phyloP scores from a whole-genome alignment of 2,888 invertebrate species.

The Cartodere bifasciata region DNA sequence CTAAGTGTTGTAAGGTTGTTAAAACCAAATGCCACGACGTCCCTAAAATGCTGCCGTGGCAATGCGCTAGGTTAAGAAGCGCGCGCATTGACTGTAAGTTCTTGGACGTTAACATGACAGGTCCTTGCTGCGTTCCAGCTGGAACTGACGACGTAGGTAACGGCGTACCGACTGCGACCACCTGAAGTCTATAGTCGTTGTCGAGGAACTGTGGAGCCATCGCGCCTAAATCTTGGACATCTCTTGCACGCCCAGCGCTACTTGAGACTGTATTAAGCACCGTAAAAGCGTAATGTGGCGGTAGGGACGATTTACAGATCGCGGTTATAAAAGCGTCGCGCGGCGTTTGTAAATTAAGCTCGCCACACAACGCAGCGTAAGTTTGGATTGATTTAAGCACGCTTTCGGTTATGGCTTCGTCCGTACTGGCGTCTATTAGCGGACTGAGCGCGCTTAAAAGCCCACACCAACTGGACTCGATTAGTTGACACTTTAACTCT shows the following conservation, averaged over 20 bases:
- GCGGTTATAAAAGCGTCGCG: constrained; percentile 92
- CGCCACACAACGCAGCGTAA: constrained; percentile 80
- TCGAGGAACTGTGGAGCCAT: constrained; percentile 43
- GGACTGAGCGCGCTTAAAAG: constrained; percentile 83
- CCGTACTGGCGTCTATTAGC: constrained; percentile 88
- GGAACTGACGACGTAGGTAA: constrained; percentile 74
- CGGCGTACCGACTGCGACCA: constrained; percentile 94
- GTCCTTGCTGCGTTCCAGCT: constrained; percentile 69
- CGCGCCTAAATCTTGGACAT: constrained; percentile 41
- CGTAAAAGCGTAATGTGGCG: constrained; percentile 87
- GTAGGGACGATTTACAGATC: constrained; percentile 91
- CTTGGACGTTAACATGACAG: constrained; percentile 94
- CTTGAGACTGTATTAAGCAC: constrained; percentile 57
- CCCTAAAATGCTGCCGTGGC: constrained; percentile 83
- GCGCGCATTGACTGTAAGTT: constrained; percentile 96
- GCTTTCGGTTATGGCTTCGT: constrained; percentile 83
- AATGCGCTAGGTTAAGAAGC: constrained; percentile 75
- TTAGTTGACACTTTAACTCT: constrained; percentile 55
- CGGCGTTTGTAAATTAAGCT: constrained; percentile 61
- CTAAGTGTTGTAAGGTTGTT: constrained; percentile 83
- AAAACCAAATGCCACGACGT: constrained; percentile 94
- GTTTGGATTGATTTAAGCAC: constrained; percentile 86
- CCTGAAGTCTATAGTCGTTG: constrained; percentile 79
- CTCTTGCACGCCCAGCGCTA: too few relatives aligned
- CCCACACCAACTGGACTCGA: constrained; percentile 93